phyloP scores from a whole-genome alignment of 2,888 invertebrate genomes.

The Stenurella melanura region DNA sequence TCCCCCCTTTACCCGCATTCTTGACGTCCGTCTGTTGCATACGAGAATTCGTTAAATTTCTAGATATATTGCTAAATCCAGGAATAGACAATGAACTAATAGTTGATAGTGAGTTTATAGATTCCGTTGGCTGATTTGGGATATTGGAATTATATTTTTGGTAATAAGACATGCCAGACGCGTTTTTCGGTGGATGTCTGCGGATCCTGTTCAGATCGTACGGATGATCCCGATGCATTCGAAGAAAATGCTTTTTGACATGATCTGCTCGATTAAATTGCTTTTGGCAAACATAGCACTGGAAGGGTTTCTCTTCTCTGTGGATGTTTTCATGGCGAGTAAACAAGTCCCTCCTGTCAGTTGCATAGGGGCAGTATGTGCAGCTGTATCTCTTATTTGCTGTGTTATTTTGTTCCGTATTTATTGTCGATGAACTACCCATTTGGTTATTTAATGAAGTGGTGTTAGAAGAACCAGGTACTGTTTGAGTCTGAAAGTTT shows the following conservation, averaged over 20 bases:
- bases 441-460: constrained; percentile 55
- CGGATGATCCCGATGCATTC: constrained; percentile 93
- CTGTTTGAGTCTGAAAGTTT: constrained; percentile 54
- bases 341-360: constrained; percentile 92
- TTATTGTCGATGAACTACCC: constrained; percentile 52
- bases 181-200: constrained; percentile 78
- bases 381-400: constrained; percentile 86
- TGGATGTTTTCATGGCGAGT: constrained; percentile 96
- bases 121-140: constrained; percentile 63
- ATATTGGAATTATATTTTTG: constrained; percentile 71
- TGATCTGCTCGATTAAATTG: constrained; percentile 96
- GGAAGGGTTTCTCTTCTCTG: constrained; percentile 94
- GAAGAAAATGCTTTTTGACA: constrained; percentile 93
- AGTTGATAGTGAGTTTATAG: constrained; percentile 57
- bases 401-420: constrained; percentile 55
- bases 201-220: constrained; percentile 90
- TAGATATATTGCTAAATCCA: constrained; percentile 66
- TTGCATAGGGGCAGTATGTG: constrained; percentile 91
- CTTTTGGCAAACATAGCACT: constrained; percentile 93
- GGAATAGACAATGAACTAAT: constrained; percentile 67
- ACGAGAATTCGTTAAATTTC: constrained; percentile 59
- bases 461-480: constrained; percentile 46
- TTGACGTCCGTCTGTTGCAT: constrained; percentile 64
- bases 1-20: constrained; percentile 58
- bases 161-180: constrained; percentile 75